Percentiles rank a stretch among this genome's conserved stretches.
phyloP scores from a whole-genome alignment of 2,888 invertebrate species.

The Adelphocoris suturalis region DNA sequence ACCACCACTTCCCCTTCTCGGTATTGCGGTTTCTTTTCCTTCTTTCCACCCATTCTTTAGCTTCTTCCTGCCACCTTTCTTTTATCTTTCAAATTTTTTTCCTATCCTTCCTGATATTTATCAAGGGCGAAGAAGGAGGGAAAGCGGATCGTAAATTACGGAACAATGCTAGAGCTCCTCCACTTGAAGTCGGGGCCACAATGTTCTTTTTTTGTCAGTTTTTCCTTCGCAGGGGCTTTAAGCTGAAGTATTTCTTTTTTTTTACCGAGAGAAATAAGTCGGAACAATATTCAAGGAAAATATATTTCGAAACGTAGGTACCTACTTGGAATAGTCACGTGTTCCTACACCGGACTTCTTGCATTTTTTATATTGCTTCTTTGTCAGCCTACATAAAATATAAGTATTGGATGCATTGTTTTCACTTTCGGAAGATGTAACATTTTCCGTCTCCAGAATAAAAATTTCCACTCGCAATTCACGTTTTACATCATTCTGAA shows the following conservation, averaged over 20 bases:
- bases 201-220: slow-evolving; percentile 34
- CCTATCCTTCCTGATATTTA: slow-evolving; percentile 59
- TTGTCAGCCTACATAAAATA: too few relatives aligned
- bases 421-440: too few relatives aligned
- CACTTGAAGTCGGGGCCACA: slow-evolving; percentile 29
- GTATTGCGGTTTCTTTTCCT: slow-evolving; percentile 23
- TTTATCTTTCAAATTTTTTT: slow-evolving; percentile 53
- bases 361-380: not conserved
- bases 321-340: not conserved
- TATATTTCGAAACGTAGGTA: not conserved
- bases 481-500: too few relatives aligned
- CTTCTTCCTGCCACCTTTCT: slow-evolving; percentile 56
- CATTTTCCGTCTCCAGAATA: too few relatives aligned
- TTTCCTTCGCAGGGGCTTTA: not conserved
- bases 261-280: not conserved
- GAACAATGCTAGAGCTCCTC: slow-evolving; percentile 29
- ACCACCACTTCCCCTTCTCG: not conserved
- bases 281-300: slow-evolving; percentile 43
- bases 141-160: slow-evolving; percentile 37
- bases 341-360: not conserved
- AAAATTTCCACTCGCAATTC: too few relatives aligned
- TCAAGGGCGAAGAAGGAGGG: slow-evolving; percentile 12
- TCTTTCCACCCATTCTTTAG: not conserved
- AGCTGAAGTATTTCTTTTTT: not conserved
- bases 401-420: too few relatives aligned